Evolutionary conservation across 2,113 vertebrate species (phyloP).

Genomic region (human (Homo sapiens)): DNA sequence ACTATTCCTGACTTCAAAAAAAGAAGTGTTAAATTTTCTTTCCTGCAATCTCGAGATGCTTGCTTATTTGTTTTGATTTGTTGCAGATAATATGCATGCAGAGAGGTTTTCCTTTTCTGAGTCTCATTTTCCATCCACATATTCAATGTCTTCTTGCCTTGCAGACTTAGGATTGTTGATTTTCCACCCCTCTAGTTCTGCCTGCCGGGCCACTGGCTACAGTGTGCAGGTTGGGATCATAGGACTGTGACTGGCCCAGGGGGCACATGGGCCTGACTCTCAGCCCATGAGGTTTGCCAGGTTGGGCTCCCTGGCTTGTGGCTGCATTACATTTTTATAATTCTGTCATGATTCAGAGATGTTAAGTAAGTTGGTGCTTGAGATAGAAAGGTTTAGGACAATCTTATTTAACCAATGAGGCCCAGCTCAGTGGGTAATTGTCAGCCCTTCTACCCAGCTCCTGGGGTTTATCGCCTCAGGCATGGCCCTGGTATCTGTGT

Average conservation of each 20-base stretch:
- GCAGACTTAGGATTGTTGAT: neutral
- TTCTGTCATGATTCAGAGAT: neutral
- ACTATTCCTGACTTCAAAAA: neutral
- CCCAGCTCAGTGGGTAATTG: neutral
- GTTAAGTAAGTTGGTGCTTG: neutral
- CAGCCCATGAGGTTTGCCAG: neutral
- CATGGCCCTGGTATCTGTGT: neutral
- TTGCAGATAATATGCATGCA: neutral
- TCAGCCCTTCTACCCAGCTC: neutral
- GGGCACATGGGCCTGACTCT: neutral
- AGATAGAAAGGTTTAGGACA: neutral
- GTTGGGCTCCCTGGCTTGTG: neutral
- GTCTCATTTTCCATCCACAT: neutral
- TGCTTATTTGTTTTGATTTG: constrained; percentile 10
- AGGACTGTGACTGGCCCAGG: neutral
- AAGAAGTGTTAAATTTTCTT: neutral
- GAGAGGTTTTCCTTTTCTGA: constrained; percentile 3
- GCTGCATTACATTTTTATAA: neutral
- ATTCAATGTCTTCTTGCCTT: neutral
- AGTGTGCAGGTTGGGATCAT: neutral
- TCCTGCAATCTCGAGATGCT: neutral
- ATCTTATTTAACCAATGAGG: neutral
- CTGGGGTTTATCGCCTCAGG: neutral
- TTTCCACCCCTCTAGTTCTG: neutral
- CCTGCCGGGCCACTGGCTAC: neutral